phyloP scores from a whole-genome alignment of 2,113 vertebrate genomes.

The Psettodes erumei region DNA sequence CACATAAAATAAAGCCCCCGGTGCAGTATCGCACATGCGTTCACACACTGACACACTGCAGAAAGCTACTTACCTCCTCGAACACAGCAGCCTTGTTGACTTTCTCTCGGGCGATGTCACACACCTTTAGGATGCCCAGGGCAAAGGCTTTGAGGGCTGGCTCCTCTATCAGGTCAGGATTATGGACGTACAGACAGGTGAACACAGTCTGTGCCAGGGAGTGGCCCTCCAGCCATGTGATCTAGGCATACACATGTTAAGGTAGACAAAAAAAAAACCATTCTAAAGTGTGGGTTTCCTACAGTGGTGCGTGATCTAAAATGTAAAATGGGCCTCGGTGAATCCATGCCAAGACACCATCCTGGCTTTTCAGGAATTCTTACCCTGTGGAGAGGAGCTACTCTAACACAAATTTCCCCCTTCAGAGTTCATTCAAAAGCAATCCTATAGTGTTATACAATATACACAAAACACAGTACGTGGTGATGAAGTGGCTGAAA shows the following conservation, averaged over 20 bases:
- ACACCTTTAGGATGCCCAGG: constrained; percentile 96
- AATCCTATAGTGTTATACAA: not conserved
- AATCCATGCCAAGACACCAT: not conserved
- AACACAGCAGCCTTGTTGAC: constrained; percentile 99
- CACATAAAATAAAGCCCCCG: not conserved
- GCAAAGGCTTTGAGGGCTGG: constrained; percentile 98
- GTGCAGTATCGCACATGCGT: not conserved
- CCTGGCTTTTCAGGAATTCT: not conserved
- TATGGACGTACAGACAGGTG: constrained; percentile 99
- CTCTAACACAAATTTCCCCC: not conserved
- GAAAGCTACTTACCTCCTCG: constrained; percentile 89
- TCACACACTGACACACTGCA: not conserved
- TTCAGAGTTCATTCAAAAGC: no score
- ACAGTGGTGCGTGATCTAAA: not conserved
- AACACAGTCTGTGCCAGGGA: constrained; percentile 98
- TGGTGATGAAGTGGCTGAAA: no score
- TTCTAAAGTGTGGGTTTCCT: not conserved
- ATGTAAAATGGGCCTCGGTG: not conserved
- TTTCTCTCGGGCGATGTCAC: constrained; percentile 98
- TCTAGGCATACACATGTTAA: constrained; percentile 79
- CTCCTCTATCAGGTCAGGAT: constrained; percentile 97
- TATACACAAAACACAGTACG: not conserved
- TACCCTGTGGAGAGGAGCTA: not conserved
- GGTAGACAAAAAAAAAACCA: constrained; percentile 24
- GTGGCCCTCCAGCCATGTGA: constrained; percentile 98